phyloP scores from a whole-genome alignment of 2,797 vertebrate genomes.

The Galago senegalensis region DNA sequence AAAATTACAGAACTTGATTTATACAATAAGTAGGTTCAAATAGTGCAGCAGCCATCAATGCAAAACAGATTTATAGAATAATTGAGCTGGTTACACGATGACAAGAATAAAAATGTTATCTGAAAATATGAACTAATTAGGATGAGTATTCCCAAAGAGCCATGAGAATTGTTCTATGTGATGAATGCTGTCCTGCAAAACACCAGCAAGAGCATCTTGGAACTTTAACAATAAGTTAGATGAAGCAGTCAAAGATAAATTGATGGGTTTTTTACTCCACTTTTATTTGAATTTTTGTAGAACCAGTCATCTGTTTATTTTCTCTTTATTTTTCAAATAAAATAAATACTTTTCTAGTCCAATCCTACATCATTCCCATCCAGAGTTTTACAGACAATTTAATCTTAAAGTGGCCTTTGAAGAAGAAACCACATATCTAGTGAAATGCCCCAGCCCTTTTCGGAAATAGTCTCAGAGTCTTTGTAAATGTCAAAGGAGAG shows the following conservation, averaged over 20 bases:
- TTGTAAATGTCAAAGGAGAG: conserved; percentile 88
- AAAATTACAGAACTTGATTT: neutral
- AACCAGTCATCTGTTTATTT: conserved; percentile 8
- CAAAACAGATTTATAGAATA: neutral
- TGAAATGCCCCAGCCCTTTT: conserved; percentile 77
- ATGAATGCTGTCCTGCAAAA: neutral
- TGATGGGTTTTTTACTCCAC: conserved; percentile 21
- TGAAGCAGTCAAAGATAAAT: neutral
- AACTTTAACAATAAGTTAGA: conserved; percentile 4
- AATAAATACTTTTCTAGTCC: neutral
- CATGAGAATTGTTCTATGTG: neutral
- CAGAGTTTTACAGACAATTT: conserved; percentile 69
- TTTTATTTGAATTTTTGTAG: conserved; percentile 38
- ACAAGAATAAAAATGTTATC: neutral
- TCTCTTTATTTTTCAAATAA: conserved; percentile 34
- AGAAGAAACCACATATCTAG: conserved; percentile 75
- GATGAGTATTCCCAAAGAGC: neutral
- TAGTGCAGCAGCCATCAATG: neutral
- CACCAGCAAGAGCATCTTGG: neutral
- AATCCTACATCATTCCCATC: conserved; percentile 3
- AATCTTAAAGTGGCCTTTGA: conserved; percentile 79
- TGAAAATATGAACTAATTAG: conserved; percentile 25
- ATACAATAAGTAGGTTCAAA: neutral
- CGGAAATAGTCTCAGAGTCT: conserved; percentile 81
- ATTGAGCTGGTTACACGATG: neutral